phyloP scores from a whole-genome alignment of 2,113 vertebrate genomes.

The Actenoides lindsayi region DNA sequence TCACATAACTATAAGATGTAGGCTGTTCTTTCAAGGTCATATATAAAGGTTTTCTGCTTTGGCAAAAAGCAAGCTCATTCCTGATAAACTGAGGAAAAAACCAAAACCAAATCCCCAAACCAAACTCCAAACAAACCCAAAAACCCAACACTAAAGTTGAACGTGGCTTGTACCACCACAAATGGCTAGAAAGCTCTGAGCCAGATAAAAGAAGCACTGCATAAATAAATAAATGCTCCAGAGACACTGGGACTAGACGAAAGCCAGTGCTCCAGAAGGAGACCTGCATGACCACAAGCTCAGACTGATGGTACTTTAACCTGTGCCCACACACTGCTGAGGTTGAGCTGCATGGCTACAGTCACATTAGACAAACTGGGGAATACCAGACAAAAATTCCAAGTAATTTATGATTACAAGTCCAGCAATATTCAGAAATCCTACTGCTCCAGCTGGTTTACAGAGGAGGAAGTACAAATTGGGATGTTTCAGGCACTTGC shows the following conservation, averaged over 20 bases:
- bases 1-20: neutral
- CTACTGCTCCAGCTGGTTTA: neutral
- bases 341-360: neutral
- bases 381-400: neutral
- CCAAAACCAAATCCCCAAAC: neutral
- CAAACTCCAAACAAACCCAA: fast-evolving
- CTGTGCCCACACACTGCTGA: neutral
- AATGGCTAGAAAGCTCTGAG: neutral
- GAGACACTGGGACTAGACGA: fast-evolving
- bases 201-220: neutral
- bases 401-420: neutral
- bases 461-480: neutral
- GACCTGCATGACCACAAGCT: neutral
- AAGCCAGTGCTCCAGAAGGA: neutral
- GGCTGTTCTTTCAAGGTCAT: neutral
- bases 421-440: neutral
- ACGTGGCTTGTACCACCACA: neutral
- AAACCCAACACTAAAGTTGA: neutral
- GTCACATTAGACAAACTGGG: neutral
- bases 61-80: neutral
- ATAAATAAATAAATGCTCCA: neutral
- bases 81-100: neutral
- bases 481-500: neutral
- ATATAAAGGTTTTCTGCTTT: neutral
- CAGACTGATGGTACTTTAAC: too few species aligned